Percentiles rank a stretch among this genome's conserved stretches.
phyloP scores from a whole-genome alignment of 1,140 invertebrate genomes.

The Sogatella furcifera region DNA sequence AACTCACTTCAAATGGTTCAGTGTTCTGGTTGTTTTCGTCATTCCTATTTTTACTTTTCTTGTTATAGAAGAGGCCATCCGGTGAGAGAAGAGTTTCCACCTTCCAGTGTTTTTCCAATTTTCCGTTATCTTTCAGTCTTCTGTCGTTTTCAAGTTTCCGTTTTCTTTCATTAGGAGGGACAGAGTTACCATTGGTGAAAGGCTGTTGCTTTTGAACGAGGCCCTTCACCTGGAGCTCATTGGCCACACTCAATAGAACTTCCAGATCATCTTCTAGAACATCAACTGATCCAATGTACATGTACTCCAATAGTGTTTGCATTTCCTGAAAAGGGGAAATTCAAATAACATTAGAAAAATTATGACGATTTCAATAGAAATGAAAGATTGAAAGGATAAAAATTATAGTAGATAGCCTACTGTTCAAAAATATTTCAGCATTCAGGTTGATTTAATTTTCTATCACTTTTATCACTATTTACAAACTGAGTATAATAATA shows the following conservation, averaged over 20 bases:
- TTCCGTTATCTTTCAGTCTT: not conserved
- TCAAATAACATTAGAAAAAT: no score
- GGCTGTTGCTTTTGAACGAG: slow-evolving; percentile 7
- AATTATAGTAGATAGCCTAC: no score
- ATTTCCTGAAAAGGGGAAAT: slow-evolving; percentile 29
- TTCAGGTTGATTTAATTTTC: no score
- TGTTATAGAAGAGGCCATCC: not conserved
- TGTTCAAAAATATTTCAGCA: no score
- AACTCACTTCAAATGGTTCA: no score
- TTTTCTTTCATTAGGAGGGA: not conserved
- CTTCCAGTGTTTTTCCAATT: not conserved
- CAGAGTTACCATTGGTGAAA: not conserved
- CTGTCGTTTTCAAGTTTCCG: not conserved
- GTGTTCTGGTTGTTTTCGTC: no score
- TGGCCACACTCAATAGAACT: slow-evolving; percentile 36
- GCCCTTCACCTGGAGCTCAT: slow-evolving; percentile 35
- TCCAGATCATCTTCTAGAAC: slow-evolving; percentile 37
- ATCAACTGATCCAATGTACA: slow-evolving; percentile 42
- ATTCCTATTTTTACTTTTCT: no score
- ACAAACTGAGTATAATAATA: no score
- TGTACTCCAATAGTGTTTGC: slow-evolving; percentile 38
- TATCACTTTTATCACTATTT: no score
- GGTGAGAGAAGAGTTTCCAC: not conserved
- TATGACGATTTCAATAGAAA: no score
- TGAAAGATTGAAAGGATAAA: no score